Conservation (phyloP, 2,113 vertebrate genomes). For the Sprattus sprattus region DNA sequence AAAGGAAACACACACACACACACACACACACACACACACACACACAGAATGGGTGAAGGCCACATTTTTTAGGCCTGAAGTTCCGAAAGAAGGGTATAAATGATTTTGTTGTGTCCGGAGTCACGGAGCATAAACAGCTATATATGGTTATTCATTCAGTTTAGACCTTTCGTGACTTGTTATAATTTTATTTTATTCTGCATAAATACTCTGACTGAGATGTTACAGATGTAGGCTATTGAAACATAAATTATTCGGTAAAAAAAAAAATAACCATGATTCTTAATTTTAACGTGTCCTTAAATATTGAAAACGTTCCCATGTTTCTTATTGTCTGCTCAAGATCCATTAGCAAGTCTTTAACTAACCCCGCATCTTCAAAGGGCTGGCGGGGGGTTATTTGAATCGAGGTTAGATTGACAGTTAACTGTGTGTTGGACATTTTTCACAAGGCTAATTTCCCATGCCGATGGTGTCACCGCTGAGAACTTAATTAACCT, state of each 20-base stretch:
- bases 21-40: too few relatives aligned
- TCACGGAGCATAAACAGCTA: background rate
- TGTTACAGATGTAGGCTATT: too few relatives aligned
- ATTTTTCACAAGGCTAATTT: slow-evolving; percentile 16
- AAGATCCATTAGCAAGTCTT: background rate
- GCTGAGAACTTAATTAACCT: slow-evolving; percentile 19
- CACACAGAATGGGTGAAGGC: background rate
- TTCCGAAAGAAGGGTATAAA: background rate
- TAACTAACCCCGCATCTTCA: background rate
- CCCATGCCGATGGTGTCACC: slow-evolving; percentile 5
- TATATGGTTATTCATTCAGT: too few relatives aligned
- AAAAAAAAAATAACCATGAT: background rate
- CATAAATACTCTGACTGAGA: too few relatives aligned
- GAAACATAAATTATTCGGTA: background rate
- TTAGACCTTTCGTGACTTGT: too few relatives aligned
- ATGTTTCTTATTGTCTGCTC: background rate
- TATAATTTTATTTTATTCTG: too few relatives aligned
- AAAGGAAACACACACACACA: background rate
- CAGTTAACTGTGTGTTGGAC: background rate
- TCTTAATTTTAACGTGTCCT: background rate
- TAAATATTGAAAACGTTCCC: background rate
- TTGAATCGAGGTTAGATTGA: background rate
- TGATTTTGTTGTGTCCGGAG: too few relatives aligned
- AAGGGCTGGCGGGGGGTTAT: background rate
- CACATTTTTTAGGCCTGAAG: background rate